These are phyloP conservation scores for Drosophila santomea DNA, from an alignment of 1,140 invertebrate genomes.

Conservation along the genomic window DNA sequence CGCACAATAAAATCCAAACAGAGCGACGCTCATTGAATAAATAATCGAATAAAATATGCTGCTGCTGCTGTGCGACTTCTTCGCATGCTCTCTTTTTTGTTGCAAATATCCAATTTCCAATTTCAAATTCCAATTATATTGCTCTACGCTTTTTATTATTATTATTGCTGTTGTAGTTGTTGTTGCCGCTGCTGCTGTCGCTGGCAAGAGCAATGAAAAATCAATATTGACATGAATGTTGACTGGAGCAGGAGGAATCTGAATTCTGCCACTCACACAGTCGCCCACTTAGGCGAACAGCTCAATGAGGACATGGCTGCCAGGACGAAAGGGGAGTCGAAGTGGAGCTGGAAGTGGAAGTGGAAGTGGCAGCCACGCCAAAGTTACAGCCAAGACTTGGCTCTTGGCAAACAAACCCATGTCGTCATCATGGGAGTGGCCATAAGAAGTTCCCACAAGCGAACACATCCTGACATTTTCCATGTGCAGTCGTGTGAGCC, in stretches of 20 bases:
- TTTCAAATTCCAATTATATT: conserved; percentile 84
- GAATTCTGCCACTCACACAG: conserved; percentile 41
- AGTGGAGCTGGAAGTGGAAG: not conserved
- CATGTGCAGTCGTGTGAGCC: conserved; percentile 2
- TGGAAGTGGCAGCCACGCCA: conserved; percentile 33
- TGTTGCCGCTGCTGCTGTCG: conserved; percentile 44
- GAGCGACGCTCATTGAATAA: conserved; percentile 80
- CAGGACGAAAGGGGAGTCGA: conserved; percentile 17
- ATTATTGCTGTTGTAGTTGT: conserved; percentile 57
- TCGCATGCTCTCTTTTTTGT: conserved; percentile 56
- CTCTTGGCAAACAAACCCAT: conserved; percentile 44
- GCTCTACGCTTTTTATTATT: conserved; percentile 81
- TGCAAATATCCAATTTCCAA: conserved; percentile 82
- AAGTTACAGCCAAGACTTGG: conserved; percentile 36
- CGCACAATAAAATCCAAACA: conserved; percentile 78
- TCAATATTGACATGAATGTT: conserved; percentile 80
- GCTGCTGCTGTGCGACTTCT: conserved; percentile 45
- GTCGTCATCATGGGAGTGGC: conserved; percentile 44
- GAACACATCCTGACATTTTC: conserved; percentile 22
- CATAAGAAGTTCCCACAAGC: conserved; percentile 41
- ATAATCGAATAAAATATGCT: conserved; percentile 78
- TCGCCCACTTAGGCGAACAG: conserved; percentile 34
- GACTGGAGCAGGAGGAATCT: conserved; percentile 55
- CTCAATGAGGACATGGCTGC: conserved; percentile 46
- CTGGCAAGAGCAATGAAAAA: conserved; percentile 68